phyloP scores from a whole-genome alignment of 2,888 invertebrate genomes.

The Noctua comes region DNA sequence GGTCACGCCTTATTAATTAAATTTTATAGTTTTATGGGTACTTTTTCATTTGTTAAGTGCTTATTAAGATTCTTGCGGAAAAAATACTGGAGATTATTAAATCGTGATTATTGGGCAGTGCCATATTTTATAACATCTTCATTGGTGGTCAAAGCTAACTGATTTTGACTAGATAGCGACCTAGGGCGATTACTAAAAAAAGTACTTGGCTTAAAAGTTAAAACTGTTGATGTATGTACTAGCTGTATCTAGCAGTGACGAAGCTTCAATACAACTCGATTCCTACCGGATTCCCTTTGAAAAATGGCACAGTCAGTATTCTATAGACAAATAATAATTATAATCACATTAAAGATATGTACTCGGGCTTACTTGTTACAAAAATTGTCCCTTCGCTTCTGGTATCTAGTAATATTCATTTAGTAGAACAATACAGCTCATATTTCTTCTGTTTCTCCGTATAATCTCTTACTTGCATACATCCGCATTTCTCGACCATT shows the following conservation, averaged over 20 bases:
- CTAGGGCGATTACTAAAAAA: not conserved
- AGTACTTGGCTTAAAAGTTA: not conserved
- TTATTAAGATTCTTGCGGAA: constrained; percentile 29
- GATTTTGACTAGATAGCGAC: not conserved
- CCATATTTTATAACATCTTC: not conserved
- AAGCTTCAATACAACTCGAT: too few relatives aligned
- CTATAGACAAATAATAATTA: too few relatives aligned
- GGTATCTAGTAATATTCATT: not conserved
- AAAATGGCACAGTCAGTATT: too few relatives aligned
- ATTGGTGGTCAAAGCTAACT: constrained; percentile 4
- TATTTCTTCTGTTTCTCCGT: not conserved
- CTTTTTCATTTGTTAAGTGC: constrained; percentile 29
- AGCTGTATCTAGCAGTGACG: too few relatives aligned
- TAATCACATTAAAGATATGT: too few relatives aligned
- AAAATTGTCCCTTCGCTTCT: too few relatives aligned
- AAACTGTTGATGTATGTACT: too few relatives aligned
- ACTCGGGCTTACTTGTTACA: too few relatives aligned
- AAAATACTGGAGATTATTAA: constrained; percentile 8
- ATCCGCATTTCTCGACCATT: constrained; percentile 29
- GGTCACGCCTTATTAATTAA: constrained; percentile 59
- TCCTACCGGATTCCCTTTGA: too few relatives aligned
- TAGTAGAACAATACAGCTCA: not conserved
- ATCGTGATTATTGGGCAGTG: not conserved
- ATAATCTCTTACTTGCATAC: constrained; percentile 7
- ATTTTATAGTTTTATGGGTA: constrained; percentile 34